Base-by-base conservation (phyloP, 2,888 invertebrate genomes). In the Terebella lapidaria region DNA sequence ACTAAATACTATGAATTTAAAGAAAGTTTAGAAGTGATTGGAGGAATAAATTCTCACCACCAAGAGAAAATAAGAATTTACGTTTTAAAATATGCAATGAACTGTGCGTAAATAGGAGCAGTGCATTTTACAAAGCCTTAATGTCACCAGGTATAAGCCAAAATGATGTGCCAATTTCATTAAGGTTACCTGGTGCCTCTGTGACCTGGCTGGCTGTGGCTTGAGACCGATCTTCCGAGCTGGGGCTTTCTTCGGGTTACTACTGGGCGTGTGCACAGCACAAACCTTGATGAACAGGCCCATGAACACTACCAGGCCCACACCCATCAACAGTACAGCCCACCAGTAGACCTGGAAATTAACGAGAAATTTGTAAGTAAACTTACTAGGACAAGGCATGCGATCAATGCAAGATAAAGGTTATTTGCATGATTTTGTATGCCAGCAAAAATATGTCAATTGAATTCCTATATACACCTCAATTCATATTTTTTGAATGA, bases 241-340 rank as follows among this genome's bases (percentile, higher is more conserved):
- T 0, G 96, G 94, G 58, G 94, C 89, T 73, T 94, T 91, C 81
- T 95, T 95, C 3, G 99, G 99, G 85, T 99, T 99, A 65, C 93
- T 94, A 60, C 94, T 94, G 27, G 99, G 99, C 58, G 99, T 99
- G 83, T 99, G 97, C 57, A 99, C 99, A 29, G 99, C 99, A 82
- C 97, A 99, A 81, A 97, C 95, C 81, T 99, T 97, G 75, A 99
- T 96, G 81, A 99, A 99, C 60, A 94, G 85, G 58, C 60, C 62
- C 63, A 63, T 63, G 46, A 60, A 42, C 3, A 65, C 47, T 22
- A 65, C 49, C 27, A 64, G 24, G 20, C 49, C 61, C 5, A 65
- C 89, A 54, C 92, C 91, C 83, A 93, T 90, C 57, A 97, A 83
- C 65, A 96, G 85, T 68, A 97, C 96, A 2, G 76, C 79, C 78